A percentile compares a stretch with the other conserved stretches of the same genome.
Evolutionary conservation across 2,797 vertebrate genomes (phyloP).

Genomic region (Myotis myotis): DNA sequence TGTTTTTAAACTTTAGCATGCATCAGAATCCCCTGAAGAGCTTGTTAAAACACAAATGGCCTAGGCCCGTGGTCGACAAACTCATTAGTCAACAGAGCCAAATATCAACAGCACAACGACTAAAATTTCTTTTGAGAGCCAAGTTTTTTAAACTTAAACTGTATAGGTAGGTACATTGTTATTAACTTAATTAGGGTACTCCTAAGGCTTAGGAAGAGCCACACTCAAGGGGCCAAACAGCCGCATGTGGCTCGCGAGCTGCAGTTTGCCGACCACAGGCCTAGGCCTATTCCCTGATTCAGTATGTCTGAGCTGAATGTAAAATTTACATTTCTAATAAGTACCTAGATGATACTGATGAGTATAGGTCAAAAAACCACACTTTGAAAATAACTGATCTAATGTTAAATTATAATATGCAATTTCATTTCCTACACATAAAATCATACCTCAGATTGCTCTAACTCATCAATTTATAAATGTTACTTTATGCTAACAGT

Average conservation of each 20-base stretch:
- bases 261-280: background rate
- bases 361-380: background rate
- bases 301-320: background rate
- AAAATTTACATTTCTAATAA: constrained; percentile 18
- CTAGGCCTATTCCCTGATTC: background rate
- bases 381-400: constrained; percentile 21
- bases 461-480: constrained; percentile 16
- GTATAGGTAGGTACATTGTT: too few species aligned
- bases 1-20: constrained; percentile 18
- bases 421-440: constrained; percentile 16
- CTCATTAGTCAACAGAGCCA: too few species aligned
- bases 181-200: too few species aligned
- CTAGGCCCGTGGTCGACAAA: background rate
- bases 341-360: background rate
- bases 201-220: too few species aligned
- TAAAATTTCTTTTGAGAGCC: too few species aligned
- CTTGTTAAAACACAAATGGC: background rate
- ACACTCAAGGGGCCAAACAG: too few species aligned
- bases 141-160: too few species aligned
- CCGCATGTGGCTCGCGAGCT: too few species aligned
- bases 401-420: background rate
- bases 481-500: background rate
- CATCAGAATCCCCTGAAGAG: background rate
- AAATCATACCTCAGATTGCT: background rate
- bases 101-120: too few species aligned